phyloP scores from a whole-genome alignment of 2,888 invertebrate species.

The Sminthurinus aureus region DNA sequence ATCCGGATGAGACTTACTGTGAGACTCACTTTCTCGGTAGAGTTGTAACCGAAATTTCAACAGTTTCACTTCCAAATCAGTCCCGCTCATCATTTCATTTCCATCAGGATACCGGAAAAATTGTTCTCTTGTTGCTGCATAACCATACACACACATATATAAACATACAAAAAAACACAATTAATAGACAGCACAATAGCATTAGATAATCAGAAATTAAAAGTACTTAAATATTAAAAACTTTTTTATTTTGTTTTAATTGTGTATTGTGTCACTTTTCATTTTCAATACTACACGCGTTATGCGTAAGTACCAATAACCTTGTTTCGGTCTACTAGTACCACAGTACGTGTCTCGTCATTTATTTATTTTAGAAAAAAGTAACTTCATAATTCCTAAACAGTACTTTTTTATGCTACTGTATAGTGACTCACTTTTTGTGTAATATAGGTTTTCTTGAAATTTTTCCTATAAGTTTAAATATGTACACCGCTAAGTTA shows the following conservation, averaged over 20 bases:
- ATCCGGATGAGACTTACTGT: conserved; percentile 52
- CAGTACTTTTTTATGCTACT: not conserved
- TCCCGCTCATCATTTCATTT: conserved; percentile 21
- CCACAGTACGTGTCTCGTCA: no score
- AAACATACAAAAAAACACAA: conserved; percentile 11
- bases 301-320: no score
- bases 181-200: not conserved
- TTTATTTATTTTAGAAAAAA: no score
- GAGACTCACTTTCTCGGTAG: conserved; percentile 54
- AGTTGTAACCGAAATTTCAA: conserved; percentile 51
- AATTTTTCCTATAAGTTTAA: no score
- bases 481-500: no score
- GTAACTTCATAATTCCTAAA: not conserved
- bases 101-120: conserved; percentile 3
- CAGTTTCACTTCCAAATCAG: conserved; percentile 52
- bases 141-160: not conserved
- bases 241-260: no score
- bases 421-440: no score
- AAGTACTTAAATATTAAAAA: not conserved
- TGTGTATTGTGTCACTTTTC: no score
- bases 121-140: conserved; percentile 10
- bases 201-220: not conserved
- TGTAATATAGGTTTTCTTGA: no score
- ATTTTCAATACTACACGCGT: no score
- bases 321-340: no score